Percentiles rank a stretch among this genome's conserved stretches.
Evolutionary conservation across 2,797 vertebrate species (phyloP).

Genomic region (Eurystomus glaucurus): DNA sequence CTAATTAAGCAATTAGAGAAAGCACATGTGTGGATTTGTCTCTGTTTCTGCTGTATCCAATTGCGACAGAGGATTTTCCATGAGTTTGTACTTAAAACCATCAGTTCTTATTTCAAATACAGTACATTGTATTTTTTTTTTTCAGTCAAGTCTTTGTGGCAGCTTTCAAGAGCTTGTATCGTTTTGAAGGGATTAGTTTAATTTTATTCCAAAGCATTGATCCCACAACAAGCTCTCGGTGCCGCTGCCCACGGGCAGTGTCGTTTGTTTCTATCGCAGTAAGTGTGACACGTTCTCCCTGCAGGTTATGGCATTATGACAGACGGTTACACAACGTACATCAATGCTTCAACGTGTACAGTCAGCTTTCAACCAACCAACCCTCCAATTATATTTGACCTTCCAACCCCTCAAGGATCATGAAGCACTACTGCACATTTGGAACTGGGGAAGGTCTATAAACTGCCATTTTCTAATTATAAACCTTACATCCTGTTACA

Average conservation of each 20-base stretch:
- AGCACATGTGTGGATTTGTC: neutral
- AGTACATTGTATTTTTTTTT: neutral
- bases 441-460: constrained; percentile 74
- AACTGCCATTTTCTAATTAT: constrained; percentile 88
- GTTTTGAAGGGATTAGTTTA: neutral
- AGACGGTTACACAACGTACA: constrained; percentile 95
- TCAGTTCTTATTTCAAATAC: neutral
- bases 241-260: neutral
- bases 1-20: neutral
- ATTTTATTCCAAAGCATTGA: neutral
- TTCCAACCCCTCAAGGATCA: constrained; percentile 95
- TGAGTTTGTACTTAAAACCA: neutral
- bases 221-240: neutral
- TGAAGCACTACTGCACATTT: constrained; percentile 84
- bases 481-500: constrained; percentile 83
- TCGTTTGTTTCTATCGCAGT: constrained; percentile 43
- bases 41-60: neutral
- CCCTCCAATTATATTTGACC: constrained; percentile 97
- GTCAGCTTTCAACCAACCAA: constrained; percentile 99
- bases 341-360: constrained; percentile 97
- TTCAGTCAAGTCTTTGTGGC: neutral
- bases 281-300: constrained; percentile 54
- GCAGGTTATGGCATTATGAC: constrained; percentile 98
- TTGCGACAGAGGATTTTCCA: neutral
- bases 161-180: neutral